Percentiles rank a stretch among this genome's conserved stretches.
phyloP scores from a whole-genome alignment of 2,888 invertebrate species.

The Hypsopygia costalis region DNA sequence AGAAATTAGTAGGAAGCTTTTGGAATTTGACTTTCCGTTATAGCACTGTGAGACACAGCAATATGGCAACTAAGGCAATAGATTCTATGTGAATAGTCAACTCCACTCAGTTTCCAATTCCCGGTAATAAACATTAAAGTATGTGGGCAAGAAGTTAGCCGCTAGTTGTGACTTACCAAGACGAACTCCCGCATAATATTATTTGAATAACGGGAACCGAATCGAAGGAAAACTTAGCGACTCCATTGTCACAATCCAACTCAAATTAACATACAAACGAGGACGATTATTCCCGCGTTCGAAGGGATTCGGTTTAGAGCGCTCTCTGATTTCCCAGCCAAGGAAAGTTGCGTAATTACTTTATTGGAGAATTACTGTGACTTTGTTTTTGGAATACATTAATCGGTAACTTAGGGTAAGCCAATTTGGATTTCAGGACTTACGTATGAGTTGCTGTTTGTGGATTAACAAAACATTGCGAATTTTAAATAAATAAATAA shows the following conservation, averaged over 20 bases:
- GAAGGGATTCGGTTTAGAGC: conserved; percentile 55
- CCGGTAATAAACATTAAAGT: conserved; percentile 42
- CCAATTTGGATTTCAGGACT: neutral
- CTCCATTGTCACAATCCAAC: conserved; percentile 51
- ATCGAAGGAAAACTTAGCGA: conserved; percentile 50
- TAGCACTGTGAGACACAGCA: too few relatives aligned
- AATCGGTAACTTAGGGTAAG: conserved; percentile 24
- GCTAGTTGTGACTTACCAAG: conserved; percentile 29
- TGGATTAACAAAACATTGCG: neutral
- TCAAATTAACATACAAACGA: conserved; percentile 65
- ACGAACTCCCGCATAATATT: conserved; percentile 53
- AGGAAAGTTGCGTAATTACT: conserved; percentile 46
- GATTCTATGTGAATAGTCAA: neutral
- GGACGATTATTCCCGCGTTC: conserved; percentile 67
- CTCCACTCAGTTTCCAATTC: conserved; percentile 22
- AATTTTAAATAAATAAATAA: too few relatives aligned
- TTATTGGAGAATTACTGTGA: conserved; percentile 48
- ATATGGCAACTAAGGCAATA: too few relatives aligned
- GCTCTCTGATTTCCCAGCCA: conserved; percentile 40
- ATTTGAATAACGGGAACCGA: conserved; percentile 48
- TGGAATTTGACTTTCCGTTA: too few relatives aligned
- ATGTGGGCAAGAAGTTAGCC: conserved; percentile 40
- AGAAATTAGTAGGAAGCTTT: too few relatives aligned
- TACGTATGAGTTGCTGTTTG: neutral
- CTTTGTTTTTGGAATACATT: conserved; percentile 37